Evolutionary conservation across 2,888 invertebrate species (phyloP).

Genomic region (Drosophila siamana): DNA sequence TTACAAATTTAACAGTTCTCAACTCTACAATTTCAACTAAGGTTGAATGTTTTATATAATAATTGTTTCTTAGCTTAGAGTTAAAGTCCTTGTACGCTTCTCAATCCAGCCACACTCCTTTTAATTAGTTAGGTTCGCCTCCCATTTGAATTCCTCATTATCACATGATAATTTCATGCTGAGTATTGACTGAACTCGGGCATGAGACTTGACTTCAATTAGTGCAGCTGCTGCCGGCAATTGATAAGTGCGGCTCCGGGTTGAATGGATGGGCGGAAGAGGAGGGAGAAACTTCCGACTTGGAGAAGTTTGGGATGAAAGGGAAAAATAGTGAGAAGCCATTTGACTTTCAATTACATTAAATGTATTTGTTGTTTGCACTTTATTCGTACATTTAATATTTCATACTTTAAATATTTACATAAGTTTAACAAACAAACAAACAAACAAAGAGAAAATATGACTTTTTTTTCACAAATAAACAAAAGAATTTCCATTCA

Average conservation of each 20-base stretch:
- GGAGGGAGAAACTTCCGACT: neutral
- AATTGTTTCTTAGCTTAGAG: neutral
- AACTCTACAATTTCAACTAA: no score
- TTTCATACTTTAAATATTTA: slow-evolving; percentile 82
- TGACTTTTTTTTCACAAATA: slow-evolving; percentile 80
- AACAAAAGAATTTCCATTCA: slow-evolving; percentile 82
- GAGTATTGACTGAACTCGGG: neutral
- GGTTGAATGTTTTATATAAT: neutral
- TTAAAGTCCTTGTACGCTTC: neutral
- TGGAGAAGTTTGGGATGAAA: neutral
- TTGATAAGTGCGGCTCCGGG: neutral
- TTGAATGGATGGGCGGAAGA: no score
- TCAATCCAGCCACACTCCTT: no score
- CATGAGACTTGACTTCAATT: slow-evolving; percentile 2
- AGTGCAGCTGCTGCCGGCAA: neutral
- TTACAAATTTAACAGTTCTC: neutral
- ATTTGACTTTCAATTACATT: slow-evolving; percentile 71
- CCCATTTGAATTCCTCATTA: neutral
- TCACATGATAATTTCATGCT: neutral
- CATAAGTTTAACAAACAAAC: slow-evolving; percentile 81
- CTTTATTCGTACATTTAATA: slow-evolving; percentile 82
- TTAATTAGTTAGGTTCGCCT: neutral
- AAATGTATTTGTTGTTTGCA: slow-evolving; percentile 82
- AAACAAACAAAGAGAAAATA: slow-evolving; percentile 81
- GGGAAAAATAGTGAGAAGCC: slow-evolving; percentile 3